These are phyloP conservation scores for Lathamus discolor DNA, from an alignment of 2,113 vertebrate genomes.

Conservation along the genomic window DNA sequence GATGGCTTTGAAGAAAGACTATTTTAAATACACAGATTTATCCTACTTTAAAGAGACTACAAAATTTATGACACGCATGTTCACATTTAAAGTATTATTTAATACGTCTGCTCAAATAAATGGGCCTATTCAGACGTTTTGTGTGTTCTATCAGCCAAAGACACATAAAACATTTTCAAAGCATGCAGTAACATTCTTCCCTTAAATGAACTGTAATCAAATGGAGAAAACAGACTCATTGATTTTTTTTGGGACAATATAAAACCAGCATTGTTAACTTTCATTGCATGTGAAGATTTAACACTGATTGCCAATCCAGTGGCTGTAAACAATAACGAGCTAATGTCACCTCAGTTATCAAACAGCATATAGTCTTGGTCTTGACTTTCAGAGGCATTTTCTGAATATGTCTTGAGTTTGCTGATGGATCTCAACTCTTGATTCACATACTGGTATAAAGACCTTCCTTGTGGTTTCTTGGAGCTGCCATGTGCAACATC, in stretches of 20 bases:
- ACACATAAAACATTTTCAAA: slow-evolving; percentile 74
- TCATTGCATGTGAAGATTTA: slow-evolving; percentile 67
- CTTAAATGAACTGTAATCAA: slow-evolving; percentile 75
- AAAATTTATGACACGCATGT: slow-evolving; percentile 75
- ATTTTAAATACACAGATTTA: slow-evolving; percentile 77
- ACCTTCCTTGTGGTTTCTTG: not conserved
- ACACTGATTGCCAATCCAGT: slow-evolving; percentile 40
- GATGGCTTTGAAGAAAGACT: slow-evolving; percentile 75
- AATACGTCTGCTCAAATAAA: slow-evolving; percentile 77
- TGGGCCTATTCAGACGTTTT: slow-evolving; percentile 75
- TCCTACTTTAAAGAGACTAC: slow-evolving; percentile 73
- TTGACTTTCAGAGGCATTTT: slow-evolving; percentile 22
- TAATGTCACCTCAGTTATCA: slow-evolving; percentile 34
- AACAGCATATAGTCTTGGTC: not conserved
- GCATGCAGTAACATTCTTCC: slow-evolving; percentile 63
- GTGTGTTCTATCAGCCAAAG: slow-evolving; percentile 74
- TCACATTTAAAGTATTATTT: slow-evolving; percentile 81
- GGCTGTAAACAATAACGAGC: slow-evolving; percentile 14
- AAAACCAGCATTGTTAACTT: slow-evolving; percentile 70
- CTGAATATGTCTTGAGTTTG: not conserved
- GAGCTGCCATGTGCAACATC: not conserved
- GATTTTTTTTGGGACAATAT: slow-evolving; percentile 54
- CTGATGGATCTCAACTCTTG: not conserved
- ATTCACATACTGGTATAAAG: not conserved
- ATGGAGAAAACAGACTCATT: slow-evolving; percentile 67